These are phyloP conservation scores for Glossosoma conforme DNA, from an alignment of 1,140 invertebrate species.

Conservation along the genomic window DNA sequence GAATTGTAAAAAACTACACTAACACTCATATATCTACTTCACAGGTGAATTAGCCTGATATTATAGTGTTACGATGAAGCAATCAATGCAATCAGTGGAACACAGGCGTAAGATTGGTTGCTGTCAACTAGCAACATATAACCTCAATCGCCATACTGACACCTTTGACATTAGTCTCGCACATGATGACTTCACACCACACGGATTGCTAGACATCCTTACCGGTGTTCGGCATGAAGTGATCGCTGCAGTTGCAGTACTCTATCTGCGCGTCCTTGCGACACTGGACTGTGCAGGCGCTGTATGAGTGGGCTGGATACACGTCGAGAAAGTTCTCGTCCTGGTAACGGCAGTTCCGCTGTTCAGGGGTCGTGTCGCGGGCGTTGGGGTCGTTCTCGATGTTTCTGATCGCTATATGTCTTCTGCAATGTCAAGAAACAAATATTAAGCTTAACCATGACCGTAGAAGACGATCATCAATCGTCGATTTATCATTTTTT, in stretches of 20 bases:
- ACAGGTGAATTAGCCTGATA: no score
- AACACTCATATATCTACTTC: no score
- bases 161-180: no score
- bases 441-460: no score
- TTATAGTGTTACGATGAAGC: no score
- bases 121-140: no score
- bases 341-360: slow-evolving; percentile 56
- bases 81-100: no score
- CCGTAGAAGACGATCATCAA: background rate
- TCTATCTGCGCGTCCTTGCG: slow-evolving; percentile 54
- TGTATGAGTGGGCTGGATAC: slow-evolving; percentile 61
- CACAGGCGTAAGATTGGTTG: no score
- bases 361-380: slow-evolving; percentile 48
- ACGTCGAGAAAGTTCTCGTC: slow-evolving; percentile 57
- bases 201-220: slow-evolving; percentile 24
- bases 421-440: slow-evolving; percentile 41
- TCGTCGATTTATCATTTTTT: no score
- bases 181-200: no score
- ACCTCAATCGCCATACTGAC: no score
- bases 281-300: slow-evolving; percentile 61
- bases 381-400: slow-evolving; percentile 58
- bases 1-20: slow-evolving; percentile 1
- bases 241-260: slow-evolving; percentile 60
- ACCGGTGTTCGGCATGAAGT: slow-evolving; percentile 56
- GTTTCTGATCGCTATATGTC: slow-evolving; percentile 50